phyloP scores from a whole-genome alignment of 1,140 invertebrate species.

The Lycorma delicatula region DNA sequence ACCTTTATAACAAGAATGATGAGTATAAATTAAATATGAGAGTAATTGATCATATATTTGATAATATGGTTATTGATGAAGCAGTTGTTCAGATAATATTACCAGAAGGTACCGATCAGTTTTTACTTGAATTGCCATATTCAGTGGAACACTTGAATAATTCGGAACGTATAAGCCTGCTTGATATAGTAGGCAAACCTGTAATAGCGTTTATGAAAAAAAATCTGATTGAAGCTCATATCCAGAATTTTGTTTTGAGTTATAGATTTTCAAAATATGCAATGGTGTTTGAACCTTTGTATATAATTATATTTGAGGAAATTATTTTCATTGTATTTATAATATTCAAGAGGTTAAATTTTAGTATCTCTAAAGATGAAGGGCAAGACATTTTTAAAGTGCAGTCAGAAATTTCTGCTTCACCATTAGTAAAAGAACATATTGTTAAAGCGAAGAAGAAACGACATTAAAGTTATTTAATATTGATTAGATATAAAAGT shows the following conservation, averaged over 20 bases:
- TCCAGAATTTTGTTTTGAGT: constrained; percentile 50
- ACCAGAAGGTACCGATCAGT: constrained; percentile 80
- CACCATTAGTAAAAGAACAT: too few species aligned
- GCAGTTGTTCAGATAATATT: constrained; percentile 81
- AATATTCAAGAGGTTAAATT: too few species aligned
- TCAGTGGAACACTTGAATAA: constrained; percentile 62
- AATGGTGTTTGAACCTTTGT: constrained; percentile 2
- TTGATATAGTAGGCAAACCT: constrained; percentile 87
- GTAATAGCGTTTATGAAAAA: constrained; percentile 76
- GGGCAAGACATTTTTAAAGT: too few species aligned
- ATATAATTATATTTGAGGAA: too few species aligned
- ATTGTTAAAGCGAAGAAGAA: too few species aligned
- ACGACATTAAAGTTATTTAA: too few species aligned
- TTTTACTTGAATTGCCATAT: constrained; percentile 77
- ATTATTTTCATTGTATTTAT: too few species aligned
- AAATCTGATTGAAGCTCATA: constrained; percentile 93
- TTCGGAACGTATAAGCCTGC: constrained; percentile 79
- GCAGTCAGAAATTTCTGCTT: too few species aligned
- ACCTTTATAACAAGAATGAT: constrained; percentile 73
- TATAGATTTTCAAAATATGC: not conserved
- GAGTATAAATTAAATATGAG: constrained; percentile 66
- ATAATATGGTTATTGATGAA: constrained; percentile 92
- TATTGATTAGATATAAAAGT: too few species aligned
- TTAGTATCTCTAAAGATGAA: too few species aligned
- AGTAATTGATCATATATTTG: constrained; percentile 88